These are phyloP conservation scores for Orientallactaga bullata DNA, from an alignment of 2,113 vertebrate genomes.

Conservation along the genomic window DNA sequence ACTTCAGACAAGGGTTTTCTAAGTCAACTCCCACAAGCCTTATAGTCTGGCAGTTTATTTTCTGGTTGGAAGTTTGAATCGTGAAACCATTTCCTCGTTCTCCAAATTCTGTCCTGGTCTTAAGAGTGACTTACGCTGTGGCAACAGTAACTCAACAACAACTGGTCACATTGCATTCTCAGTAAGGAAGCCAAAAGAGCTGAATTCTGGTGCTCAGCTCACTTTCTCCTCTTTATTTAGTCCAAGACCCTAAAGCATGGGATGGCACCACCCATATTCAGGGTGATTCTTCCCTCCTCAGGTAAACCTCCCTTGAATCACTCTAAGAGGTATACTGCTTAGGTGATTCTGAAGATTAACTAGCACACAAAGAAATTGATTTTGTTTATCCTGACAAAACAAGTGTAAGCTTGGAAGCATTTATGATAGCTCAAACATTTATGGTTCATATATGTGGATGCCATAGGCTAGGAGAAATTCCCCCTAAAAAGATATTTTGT, in stretches of 20 bases:
- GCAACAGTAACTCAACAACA: too few relatives aligned
- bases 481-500: not conserved
- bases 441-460: not conserved
- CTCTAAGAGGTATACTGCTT: not conserved
- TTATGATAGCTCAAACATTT: not conserved
- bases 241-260: accelerated
- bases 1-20: not conserved
- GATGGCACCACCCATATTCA: not conserved
- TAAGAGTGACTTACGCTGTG: not conserved
- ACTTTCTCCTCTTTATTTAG: not conserved
- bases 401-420: conserved; percentile 1
- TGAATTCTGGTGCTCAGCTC: too few relatives aligned
- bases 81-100: not conserved
- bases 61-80: not conserved
- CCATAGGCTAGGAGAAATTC: conserved; percentile 1
- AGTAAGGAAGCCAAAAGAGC: not conserved
- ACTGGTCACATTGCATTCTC: not conserved
- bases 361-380: not conserved
- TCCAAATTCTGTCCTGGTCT: not conserved
- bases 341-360: not conserved
- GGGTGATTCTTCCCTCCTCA: not conserved
- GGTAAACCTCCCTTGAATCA: not conserved
- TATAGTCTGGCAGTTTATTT: too few relatives aligned
- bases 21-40: not conserved
- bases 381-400: conserved; percentile 22